A percentile compares a stretch with the other conserved stretches of the same genome.
These are phyloP conservation scores for Hydropsyche betteni DNA, from an alignment of 2,888 invertebrate species.

Conservation along the genomic window DNA sequence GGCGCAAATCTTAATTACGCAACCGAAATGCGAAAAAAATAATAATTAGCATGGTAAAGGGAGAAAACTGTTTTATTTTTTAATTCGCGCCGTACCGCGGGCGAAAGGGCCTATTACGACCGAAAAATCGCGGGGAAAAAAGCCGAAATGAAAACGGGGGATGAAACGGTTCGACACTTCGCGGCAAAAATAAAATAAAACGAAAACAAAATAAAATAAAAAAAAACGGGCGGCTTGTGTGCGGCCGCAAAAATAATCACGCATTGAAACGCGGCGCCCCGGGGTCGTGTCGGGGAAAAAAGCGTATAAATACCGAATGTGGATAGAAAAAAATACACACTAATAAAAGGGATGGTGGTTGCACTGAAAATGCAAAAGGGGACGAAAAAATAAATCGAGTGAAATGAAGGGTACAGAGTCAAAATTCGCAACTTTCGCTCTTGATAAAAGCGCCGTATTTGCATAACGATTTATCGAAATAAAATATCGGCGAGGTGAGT, in stretches of 20 bases:
- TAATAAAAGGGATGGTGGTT: constrained; percentile 5
- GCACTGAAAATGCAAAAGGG: too few relatives aligned
- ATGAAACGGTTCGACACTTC: background rate
- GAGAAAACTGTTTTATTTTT: constrained; percentile 24
- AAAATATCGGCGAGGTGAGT: background rate
- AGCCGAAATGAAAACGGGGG: constrained; percentile 2
- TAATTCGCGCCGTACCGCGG: constrained; percentile 13
- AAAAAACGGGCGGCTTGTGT: constrained; percentile 32
- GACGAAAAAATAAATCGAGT: too few relatives aligned
- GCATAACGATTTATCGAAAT: background rate
- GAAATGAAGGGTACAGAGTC: too few relatives aligned
- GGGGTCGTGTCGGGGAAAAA: constrained; percentile 18
- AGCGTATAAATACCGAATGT: too few relatives aligned
- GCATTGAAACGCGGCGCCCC: constrained; percentile 37
- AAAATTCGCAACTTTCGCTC: too few relatives aligned
- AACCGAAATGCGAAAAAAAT: background rate
- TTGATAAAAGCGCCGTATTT: too few relatives aligned
- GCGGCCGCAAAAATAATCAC: constrained; percentile 38
- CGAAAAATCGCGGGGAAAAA: background rate
- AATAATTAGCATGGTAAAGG: constrained; percentile 11
- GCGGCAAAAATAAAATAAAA: background rate
- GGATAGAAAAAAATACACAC: constrained; percentile 3
- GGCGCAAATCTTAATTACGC: too few relatives aligned
- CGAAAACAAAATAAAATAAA: background rate
- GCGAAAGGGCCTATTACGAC: constrained; percentile 14